Evolutionary conservation across 1,140 invertebrate genomes (phyloP), one percentile per base, ranked within the genome.

Genomic region (Achatina immaculata): DNA sequence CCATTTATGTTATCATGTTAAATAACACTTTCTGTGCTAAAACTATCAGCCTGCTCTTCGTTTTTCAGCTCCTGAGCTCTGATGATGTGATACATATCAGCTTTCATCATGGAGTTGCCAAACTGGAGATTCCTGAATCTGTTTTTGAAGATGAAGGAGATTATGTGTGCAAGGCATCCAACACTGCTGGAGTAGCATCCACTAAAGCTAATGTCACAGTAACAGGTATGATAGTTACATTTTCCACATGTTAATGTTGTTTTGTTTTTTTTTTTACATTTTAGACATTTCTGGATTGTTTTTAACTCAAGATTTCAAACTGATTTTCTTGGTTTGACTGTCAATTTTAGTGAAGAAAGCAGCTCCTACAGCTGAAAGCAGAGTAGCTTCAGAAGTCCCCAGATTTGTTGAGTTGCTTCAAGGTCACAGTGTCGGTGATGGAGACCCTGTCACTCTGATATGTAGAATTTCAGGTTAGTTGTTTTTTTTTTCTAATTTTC

Each of bases 71-170:
- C 6, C 66, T 88, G 81, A 80, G 78, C n/a, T 81, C 81, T 82
- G 86, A 86, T 65, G 84, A 87, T 43, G 58, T 81, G 7, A 82
- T 86, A 16, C 80, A 76, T 21, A 84, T 85, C 55, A 85, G 81
- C n/a, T 84, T 82, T 48, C 58, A 80, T 51, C 74, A 78, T 31
- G 87, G 87, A 14, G 73, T 82, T 34, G 85, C 85, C 74, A 96
- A 96, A 87, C 91, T 99, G 78, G 94, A 95, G 84, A 97, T 99
- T 83, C 95, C 95, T 14, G 97, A 98, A 90, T 96, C 98, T 88
- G 97, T 97, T 94, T 95, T 96, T 6, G 92, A 94, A 85, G 98
- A 99, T 91, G 94, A 94, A 87, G 98, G 98, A 51, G 96, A 97
- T 89, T 99, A 99, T 90, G 94, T 96, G 80, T 99, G 97, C 92